Evolutionary conservation across 30 jellyfish, hydroid and myxozoan species (phyloP), one percentile per base, ranked within the genome.

Genomic region (Sanderia malayensis): DNA sequence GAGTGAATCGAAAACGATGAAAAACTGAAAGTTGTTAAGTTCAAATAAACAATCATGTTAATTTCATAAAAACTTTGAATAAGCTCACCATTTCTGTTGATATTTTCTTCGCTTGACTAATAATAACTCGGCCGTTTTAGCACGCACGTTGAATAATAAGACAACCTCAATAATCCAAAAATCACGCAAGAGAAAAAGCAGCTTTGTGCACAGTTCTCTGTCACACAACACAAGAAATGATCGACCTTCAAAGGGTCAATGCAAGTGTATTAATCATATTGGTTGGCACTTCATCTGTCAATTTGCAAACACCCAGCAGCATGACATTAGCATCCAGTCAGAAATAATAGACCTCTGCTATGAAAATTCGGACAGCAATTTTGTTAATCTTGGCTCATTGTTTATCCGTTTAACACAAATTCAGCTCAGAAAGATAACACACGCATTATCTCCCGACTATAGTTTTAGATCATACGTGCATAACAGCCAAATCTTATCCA

Each of bases 251-350:
- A n/a, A 37, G 52, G 6, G 52, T 37, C 52, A 37, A 37, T 37
- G 52, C 13, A n/a, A n/a, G n/a, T n/a, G n/a, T n/a, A n/a, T 37
- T 37, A 37, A 37, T 37, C 52, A 37, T 37, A 13, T 13, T 37
- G 13, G 52, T 29, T 53, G 70, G 49, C 87, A 49, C 44, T 44
- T 49, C 64, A 68, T 76, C 62, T 59, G 62, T 76, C 87, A 76
- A 59, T 65, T 25, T 47, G 45, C 65, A 4, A 13, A 6, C 52
- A 13, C 52, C 28, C 19, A 21, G 6, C 11, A 0, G 45, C 7
- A 21, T 76, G 87, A 76, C 80, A 25, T 47, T 49, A n/a, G 79
- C 79, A 76, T 25, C 79, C 87, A 76, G 79, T 73, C 21, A 61
- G 29, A 4, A 61, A 63, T 4, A 37, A 37, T 37, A 37, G 13